A percentile compares a stretch with the other conserved stretches of the same genome.
These are phyloP conservation scores for Onychostoma macrolepis DNA, from an alignment of 2,113 vertebrate genomes.

Conservation along the genomic window DNA sequence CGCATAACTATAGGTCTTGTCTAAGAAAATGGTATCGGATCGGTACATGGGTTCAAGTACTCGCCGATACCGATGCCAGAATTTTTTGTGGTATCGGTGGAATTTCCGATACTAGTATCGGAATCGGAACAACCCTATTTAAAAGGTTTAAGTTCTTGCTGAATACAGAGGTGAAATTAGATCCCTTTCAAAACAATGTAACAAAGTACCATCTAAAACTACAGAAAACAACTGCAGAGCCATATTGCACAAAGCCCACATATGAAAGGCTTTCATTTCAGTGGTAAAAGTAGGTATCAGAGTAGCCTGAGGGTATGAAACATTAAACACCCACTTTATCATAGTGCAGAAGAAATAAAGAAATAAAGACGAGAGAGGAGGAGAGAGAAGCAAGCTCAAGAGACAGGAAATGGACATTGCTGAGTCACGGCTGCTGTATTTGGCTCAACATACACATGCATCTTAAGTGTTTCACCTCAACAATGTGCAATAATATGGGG, in stretches of 20 bases:
- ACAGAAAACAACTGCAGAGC: background rate
- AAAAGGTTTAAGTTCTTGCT: background rate
- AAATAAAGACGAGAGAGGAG: background rate
- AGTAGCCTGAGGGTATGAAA: background rate
- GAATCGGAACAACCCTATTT: no score
- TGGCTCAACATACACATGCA: background rate
- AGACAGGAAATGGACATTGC: constrained; percentile 23
- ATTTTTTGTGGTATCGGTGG: no score
- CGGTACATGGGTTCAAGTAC: no score
- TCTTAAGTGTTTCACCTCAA: background rate
- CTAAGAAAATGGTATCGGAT: no score
- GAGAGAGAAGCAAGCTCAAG: background rate
- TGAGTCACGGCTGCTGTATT: constrained; percentile 5
- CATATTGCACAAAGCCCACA: background rate
- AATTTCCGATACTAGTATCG: no score
- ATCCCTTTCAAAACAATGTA: background rate
- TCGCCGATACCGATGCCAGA: no score
- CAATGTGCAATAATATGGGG: background rate
- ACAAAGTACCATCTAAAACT: background rate
- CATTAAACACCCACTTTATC: constrained; percentile 19
- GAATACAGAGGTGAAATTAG: background rate
- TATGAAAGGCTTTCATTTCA: constrained; percentile 17
- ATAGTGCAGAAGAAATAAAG: background rate
- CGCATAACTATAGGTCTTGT: no score
- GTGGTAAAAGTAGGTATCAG: background rate